phyloP scores from a whole-genome alignment of 2,888 invertebrate species.

The Lordiphosa fenestrarum region DNA sequence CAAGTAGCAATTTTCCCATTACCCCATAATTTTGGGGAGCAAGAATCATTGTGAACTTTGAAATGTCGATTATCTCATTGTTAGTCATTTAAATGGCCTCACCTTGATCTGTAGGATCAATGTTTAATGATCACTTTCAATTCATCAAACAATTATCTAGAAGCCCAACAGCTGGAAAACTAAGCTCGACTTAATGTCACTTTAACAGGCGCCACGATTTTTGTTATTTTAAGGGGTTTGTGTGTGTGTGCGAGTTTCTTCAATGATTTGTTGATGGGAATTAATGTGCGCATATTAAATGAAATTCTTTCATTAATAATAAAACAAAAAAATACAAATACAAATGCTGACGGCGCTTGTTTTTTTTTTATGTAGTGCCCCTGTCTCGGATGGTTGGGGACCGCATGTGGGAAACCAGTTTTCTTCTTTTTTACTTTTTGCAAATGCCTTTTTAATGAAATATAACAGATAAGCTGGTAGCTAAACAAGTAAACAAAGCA shows the following conservation, averaged over 20 bases:
- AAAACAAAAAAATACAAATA: constrained; percentile 30
- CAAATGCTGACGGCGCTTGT: constrained; percentile 57
- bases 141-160: constrained; percentile 37
- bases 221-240: constrained; percentile 18
- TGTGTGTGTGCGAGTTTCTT: constrained; percentile 41
- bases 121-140: constrained; percentile 46
- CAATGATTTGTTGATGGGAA: constrained; percentile 70
- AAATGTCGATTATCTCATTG: constrained; percentile 13
- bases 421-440: constrained; percentile 57
- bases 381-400: constrained; percentile 11
- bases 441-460: constrained; percentile 74
- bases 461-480: constrained; percentile 60
- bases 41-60: constrained; percentile 9
- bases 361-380: constrained; percentile 27
- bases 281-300: constrained; percentile 72
- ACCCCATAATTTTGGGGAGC: no score
- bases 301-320: constrained; percentile 71
- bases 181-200: constrained; percentile 43
- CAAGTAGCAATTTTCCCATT: no score
- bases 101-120: constrained; percentile 58
- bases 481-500: constrained; percentile 36
- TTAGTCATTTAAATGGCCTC: constrained; percentile 24
- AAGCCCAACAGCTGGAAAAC: constrained; percentile 18
- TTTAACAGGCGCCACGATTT: constrained; percentile 34
- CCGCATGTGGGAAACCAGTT: constrained; percentile 60